Evolutionary conservation across 1,140 invertebrate species (phyloP).

Genomic region (Papilio glaucus): DNA sequence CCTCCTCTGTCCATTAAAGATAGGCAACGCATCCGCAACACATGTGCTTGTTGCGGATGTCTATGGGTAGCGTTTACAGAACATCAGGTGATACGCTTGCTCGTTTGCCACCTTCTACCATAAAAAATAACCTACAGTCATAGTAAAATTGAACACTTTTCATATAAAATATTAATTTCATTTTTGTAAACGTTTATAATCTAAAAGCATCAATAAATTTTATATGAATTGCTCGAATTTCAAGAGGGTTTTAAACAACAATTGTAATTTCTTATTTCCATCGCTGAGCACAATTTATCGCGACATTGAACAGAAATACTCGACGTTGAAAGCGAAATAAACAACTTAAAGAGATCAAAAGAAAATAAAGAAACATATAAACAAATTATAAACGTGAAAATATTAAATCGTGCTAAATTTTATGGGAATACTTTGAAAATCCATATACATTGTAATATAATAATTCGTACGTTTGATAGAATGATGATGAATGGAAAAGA

Average conservation of each 20-base stretch:
- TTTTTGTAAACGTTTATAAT: neutral
- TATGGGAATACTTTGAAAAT: no score
- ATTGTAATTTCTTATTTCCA: slow-evolving; percentile 7
- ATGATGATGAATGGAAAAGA: no score
- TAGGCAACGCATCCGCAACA: no score
- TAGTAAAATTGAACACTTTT: neutral
- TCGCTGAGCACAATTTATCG: slow-evolving; percentile 26
- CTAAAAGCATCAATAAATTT: neutral
- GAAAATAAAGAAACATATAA: slow-evolving; percentile 7
- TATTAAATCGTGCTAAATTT: no score
- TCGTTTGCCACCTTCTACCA: no score
- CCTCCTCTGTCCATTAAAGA: no score
- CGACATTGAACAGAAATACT: neutral
- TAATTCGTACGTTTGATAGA: no score
- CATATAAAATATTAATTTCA: neutral
- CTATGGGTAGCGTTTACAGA: no score
- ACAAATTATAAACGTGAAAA: neutral
- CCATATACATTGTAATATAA: no score
- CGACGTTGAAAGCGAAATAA: neutral
- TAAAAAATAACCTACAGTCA: no score
- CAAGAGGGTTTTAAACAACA: slow-evolving; percentile 1
- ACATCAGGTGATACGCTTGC: no score
- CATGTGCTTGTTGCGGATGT: no score
- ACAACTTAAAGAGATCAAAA: slow-evolving; percentile 11
- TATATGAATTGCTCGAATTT: neutral